These are phyloP conservation scores for Palythoa heliodiscus DNA, from an alignment of 92 coral and sea anemone genomes.

Conservation along the genomic window DNA sequence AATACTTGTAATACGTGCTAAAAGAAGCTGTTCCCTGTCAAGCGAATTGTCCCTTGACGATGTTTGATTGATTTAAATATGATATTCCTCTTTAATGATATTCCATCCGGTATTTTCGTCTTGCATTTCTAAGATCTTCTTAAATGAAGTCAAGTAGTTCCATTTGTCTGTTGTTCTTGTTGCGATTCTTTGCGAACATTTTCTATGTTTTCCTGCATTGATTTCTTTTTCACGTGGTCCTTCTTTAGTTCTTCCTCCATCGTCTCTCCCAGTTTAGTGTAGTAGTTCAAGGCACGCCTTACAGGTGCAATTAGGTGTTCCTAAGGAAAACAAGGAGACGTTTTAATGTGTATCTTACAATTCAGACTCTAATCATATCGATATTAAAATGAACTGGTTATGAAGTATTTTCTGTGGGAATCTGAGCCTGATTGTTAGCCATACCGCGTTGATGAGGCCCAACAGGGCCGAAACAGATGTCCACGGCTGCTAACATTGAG, in stretches of 20 bases:
- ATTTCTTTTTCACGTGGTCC: slow-evolving; percentile 66
- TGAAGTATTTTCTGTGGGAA: too few relatives aligned
- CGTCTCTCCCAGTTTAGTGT: slow-evolving; percentile 79
- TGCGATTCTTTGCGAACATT: slow-evolving; percentile 28
- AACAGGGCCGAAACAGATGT: too few relatives aligned
- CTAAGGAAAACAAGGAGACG: slow-evolving; percentile 23
- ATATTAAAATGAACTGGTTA: background rate
- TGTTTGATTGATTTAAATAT: too few relatives aligned
- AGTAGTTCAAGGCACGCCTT: slow-evolving; percentile 79
- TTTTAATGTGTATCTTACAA: background rate
- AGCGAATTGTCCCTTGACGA: too few relatives aligned
- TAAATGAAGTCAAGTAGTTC: background rate
- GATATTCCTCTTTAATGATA: too few relatives aligned
- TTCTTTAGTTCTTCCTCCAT: slow-evolving; percentile 90
- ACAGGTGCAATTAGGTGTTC: slow-evolving; percentile 80
- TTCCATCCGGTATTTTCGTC: background rate
- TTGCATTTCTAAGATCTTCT: background rate
- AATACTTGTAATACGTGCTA: too few relatives aligned
- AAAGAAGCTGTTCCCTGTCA: too few relatives aligned
- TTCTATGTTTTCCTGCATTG: slow-evolving; percentile 69
- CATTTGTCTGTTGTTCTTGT: slow-evolving; percentile 15
- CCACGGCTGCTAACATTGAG: too few relatives aligned
- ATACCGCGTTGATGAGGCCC: too few relatives aligned
- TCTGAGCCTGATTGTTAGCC: too few relatives aligned
- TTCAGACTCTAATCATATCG: background rate